phyloP scores from a whole-genome alignment of 2,888 invertebrate genomes.

The Cephus nigrinus region DNA sequence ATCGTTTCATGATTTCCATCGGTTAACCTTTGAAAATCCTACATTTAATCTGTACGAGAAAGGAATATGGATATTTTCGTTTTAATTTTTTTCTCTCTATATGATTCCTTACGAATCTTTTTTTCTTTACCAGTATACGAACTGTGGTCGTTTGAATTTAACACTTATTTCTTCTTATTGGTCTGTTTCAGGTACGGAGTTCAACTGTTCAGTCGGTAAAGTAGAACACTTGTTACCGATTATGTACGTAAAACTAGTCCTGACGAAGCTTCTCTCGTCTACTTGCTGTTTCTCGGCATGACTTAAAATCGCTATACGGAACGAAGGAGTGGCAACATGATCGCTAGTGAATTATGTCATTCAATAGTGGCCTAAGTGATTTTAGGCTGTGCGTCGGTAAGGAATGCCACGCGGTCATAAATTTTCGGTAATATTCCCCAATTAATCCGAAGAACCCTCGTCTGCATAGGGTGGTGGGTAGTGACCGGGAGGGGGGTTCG shows the following conservation, averaged over 20 bases:
- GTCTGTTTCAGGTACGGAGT: background rate
- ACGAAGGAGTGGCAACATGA: background rate
- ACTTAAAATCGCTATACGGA: background rate
- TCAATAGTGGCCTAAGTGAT: background rate
- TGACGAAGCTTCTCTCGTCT: background rate
- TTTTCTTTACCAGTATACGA: background rate
- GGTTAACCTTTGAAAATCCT: background rate
- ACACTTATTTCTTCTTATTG: background rate
- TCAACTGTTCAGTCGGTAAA: background rate
- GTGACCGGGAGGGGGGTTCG: background rate
- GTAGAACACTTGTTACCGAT: background rate
- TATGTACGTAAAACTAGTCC: background rate
- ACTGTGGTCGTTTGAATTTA: background rate
- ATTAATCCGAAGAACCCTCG: background rate
- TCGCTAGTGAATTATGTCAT: background rate
- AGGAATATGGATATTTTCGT: background rate
- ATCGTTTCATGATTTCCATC: background rate
- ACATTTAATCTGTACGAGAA: background rate
- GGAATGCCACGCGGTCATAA: background rate
- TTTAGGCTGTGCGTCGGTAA: background rate
- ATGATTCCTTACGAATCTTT: background rate
- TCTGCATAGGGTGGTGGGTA: background rate
- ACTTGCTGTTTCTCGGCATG: background rate
- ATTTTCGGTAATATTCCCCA: background rate
- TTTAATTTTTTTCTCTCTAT: background rate